Percentiles rank a stretch among this genome's conserved stretches.
Evolutionary conservation across 37 sponge, comb jelly and placozoan genomes (phyloP).

Genomic region (Diacarnus erythraeanus): DNA sequence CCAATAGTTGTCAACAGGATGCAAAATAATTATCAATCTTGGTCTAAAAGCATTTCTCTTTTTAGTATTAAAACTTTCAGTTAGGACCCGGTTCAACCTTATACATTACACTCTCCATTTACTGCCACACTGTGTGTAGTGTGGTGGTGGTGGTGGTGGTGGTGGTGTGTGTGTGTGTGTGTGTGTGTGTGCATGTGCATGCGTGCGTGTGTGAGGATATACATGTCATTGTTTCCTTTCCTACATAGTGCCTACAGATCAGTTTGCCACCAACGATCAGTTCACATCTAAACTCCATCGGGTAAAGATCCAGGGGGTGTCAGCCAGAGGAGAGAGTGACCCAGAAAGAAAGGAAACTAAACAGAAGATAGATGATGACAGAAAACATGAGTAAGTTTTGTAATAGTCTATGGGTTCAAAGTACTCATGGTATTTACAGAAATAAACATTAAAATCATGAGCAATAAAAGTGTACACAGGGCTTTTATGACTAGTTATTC

Average conservation of each 20-base stretch:
- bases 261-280: conserved; percentile 93
- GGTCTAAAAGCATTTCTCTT: too few relatives aligned
- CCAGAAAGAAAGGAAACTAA: conserved; percentile 95
- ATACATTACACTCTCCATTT: too few relatives aligned
- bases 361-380: conserved; percentile 98
- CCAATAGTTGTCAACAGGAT: too few relatives aligned
- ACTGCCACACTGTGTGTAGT: too few relatives aligned
- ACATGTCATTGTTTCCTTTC: not conserved
- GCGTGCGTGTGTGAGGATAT: not conserved
- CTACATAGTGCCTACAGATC: conserved; percentile 60
- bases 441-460: too few relatives aligned
- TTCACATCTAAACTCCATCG: conserved; percentile 92
- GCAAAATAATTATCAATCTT: too few relatives aligned
- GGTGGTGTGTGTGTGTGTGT: not conserved
- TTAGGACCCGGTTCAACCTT: too few relatives aligned
- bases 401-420: too few relatives aligned
- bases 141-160: not conserved
- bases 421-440: too few relatives aligned
- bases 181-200: not conserved
- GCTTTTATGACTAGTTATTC: too few relatives aligned
- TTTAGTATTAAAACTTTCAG: too few relatives aligned
- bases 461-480: too few relatives aligned
- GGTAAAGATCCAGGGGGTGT: conserved; percentile 96
- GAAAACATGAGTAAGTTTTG: conserved; percentile 97
- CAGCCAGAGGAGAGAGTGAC: conserved; percentile 90